Evolutionary conservation across 2,797 vertebrate genomes (phyloP).

Genomic region (Microctenopoma lineatum): DNA sequence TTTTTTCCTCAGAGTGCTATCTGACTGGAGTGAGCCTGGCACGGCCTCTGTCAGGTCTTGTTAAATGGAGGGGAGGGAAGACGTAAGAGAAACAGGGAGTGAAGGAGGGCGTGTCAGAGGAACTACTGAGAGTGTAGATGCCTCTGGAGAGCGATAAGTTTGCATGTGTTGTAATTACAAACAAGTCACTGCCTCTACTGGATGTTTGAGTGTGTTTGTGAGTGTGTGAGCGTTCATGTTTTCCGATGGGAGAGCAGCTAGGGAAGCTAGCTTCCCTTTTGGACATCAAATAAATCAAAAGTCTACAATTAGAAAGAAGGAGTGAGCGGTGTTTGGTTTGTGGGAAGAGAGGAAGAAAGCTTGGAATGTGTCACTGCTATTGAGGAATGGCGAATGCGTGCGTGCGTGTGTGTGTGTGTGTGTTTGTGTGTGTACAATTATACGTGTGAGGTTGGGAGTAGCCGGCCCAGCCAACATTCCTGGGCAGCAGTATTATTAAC

Average conservation of each 20-base stretch:
- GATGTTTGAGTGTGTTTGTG: slow-evolving; percentile 21
- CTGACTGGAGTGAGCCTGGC: slow-evolving; percentile 32
- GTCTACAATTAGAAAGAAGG: slow-evolving; percentile 80
- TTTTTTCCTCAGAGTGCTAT: slow-evolving; percentile 22
- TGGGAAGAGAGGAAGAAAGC: slow-evolving; percentile 78
- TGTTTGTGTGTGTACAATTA: slow-evolving; percentile 46
- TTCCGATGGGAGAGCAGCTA: slow-evolving; percentile 70
- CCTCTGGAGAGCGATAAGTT: slow-evolving; percentile 64
- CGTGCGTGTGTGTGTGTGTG: not conserved
- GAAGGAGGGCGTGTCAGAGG: slow-evolving; percentile 36
- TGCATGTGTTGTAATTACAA: slow-evolving; percentile 69
- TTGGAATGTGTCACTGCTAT: slow-evolving; percentile 74
- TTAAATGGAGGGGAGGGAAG: slow-evolving; percentile 37
- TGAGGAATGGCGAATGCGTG: slow-evolving; percentile 68
- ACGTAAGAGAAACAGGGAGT: slow-evolving; percentile 29
- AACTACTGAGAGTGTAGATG: slow-evolving; percentile 47
- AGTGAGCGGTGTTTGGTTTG: slow-evolving; percentile 77
- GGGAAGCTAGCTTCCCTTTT: slow-evolving; percentile 65
- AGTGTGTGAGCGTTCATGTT: slow-evolving; percentile 51
- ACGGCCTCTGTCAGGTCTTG: slow-evolving; percentile 40
- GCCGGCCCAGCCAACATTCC: slow-evolving; percentile 72
- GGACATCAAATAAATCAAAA: slow-evolving; percentile 77
- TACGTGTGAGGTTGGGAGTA: slow-evolving; percentile 77
- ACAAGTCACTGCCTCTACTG: slow-evolving; percentile 41
- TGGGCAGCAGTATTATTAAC: slow-evolving; percentile 77